Evolutionary conservation across 2,113 vertebrate species (phyloP).

Genomic region (Arenaria interpres): DNA sequence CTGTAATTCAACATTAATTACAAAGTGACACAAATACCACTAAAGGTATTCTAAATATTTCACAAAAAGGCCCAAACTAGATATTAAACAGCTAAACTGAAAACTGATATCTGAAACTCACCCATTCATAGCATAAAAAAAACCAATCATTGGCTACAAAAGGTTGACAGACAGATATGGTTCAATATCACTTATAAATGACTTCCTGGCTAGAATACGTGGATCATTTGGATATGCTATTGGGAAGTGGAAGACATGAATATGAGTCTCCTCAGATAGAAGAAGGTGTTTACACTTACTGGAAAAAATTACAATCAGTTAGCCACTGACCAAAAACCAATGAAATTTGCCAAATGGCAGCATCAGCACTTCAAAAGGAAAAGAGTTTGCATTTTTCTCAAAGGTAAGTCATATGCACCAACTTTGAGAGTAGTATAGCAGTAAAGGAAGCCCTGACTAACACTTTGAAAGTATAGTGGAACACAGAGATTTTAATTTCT

Average conservation of each 20-base stretch:
- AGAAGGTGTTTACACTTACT: neutral
- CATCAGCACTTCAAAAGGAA: neutral
- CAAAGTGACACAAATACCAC: neutral
- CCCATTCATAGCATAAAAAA: neutral
- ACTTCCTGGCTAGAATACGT: neutral
- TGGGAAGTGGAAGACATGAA: neutral
- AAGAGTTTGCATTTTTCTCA: neutral
- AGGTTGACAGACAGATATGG: fast-evolving
- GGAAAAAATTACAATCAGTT: neutral
- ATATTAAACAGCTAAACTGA: neutral
- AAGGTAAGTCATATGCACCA: neutral
- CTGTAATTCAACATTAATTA: neutral
- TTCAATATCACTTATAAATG: neutral
- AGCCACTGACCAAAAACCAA: neutral
- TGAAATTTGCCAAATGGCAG: neutral
- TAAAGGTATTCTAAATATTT: neutral
- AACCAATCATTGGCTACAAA: neutral
- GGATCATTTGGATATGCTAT: neutral
- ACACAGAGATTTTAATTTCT: neutral
- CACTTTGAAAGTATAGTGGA: neutral
- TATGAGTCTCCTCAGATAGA: neutral
- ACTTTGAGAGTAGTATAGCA: neutral
- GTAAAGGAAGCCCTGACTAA: neutral
- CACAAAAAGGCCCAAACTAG: neutral
- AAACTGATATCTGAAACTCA: neutral